These are phyloP conservation scores for Mormyrus lacerda DNA, from an alignment of 2,113 vertebrate species.

Conservation along the genomic window DNA sequence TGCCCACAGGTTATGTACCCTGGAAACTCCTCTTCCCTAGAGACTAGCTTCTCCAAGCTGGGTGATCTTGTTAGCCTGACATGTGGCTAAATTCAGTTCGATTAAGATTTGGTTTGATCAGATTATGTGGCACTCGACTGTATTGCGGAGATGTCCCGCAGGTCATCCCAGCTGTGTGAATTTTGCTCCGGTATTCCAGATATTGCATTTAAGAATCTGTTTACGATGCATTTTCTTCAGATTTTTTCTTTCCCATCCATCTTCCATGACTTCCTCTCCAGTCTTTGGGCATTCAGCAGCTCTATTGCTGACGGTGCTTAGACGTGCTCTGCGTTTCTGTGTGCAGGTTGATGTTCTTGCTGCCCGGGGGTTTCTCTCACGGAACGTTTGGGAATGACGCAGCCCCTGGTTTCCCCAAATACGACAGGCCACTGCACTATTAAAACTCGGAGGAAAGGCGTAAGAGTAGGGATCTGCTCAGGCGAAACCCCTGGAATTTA, in stretches of 20 bases:
- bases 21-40: conserved; percentile 49
- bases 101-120: background rate
- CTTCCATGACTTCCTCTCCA: background rate
- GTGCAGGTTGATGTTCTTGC: background rate
- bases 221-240: background rate
- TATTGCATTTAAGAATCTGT: background rate
- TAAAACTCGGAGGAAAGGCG: background rate
- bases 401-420: background rate
- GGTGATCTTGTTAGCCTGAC: background rate
- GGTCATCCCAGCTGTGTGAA: background rate
- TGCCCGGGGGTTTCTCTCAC: background rate
- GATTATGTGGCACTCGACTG: background rate
- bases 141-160: background rate
- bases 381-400: background rate
- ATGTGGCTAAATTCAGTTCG: background rate
- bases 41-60: conserved; percentile 8
- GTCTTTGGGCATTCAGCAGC: background rate
- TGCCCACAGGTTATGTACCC: conserved; percentile 42
- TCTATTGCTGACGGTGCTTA: background rate
- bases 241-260: background rate
- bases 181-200: background rate
- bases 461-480: background rate
- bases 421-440: background rate
- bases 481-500: background rate
- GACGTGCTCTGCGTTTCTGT: background rate